A percentile compares a stretch with the other conserved stretches of the same genome.
Conservation (phyloP, 2,888 invertebrate species). For the Xiphydria camelus region DNA sequence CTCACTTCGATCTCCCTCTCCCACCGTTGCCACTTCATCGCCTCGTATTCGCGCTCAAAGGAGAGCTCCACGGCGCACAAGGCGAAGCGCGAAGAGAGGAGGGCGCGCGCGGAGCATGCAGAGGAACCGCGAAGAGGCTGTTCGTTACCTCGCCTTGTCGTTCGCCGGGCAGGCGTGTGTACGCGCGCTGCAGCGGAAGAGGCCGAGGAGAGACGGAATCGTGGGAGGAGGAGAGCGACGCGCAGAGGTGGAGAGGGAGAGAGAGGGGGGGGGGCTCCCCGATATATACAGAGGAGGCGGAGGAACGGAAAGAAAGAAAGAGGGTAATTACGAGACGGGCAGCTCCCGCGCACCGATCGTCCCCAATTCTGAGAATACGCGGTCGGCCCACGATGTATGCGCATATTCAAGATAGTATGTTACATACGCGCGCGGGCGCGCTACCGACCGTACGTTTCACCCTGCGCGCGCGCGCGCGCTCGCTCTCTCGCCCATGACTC, state of each 20-base stretch:
- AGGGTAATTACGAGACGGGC: conserved; percentile 56
- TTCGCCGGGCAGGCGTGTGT: not conserved
- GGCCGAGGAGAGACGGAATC: too few relatives aligned
- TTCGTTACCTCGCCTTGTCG: not conserved
- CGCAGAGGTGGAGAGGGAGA: not conserved
- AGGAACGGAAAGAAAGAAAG: conserved; percentile 36
- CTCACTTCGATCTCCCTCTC: too few relatives aligned
- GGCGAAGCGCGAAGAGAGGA: too few relatives aligned
- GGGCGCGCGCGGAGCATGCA: too few relatives aligned
- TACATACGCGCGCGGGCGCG: conserved; percentile 51
- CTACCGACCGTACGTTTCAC: conserved; percentile 49
- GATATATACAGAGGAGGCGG: conserved; percentile 14
- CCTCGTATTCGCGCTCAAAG: too few relatives aligned
- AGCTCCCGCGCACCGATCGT: conserved; percentile 54
- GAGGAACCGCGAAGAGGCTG: too few relatives aligned
- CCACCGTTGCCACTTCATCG: too few relatives aligned
- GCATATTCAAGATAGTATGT: conserved; percentile 58
- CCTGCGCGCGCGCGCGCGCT: conserved; percentile 28
- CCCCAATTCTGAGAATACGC: conserved; percentile 55
- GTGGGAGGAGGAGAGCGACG: conserved; percentile 1
- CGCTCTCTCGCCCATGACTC: conserved; percentile 19
- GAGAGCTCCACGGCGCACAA: too few relatives aligned
- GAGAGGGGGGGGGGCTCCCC: conserved; percentile 5
- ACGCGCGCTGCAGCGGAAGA: too few relatives aligned
- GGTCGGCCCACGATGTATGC: conserved; percentile 48